A percentile compares a stretch with the other conserved stretches of the same genome.
Evolutionary conservation across 2,113 vertebrate species (phyloP).

Genomic region (Nothoprocta perdicaria): DNA sequence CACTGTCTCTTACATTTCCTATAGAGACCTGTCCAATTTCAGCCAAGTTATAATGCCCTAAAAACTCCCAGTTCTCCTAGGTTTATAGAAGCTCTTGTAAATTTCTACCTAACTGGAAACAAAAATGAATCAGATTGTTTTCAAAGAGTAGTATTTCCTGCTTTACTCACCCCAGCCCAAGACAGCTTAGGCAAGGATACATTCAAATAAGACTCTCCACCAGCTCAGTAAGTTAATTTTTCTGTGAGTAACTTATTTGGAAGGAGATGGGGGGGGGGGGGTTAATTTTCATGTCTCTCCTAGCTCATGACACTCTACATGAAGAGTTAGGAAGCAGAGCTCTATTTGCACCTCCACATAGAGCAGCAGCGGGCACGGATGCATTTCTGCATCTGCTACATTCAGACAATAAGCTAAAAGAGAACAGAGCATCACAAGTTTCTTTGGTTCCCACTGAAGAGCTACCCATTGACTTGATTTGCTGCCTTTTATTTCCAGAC

Average conservation of each 20-base stretch:
- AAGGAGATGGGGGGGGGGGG: neutral
- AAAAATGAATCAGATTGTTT: neutral
- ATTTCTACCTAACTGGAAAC: neutral
- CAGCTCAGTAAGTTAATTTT: neutral
- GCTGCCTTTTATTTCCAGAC: slow-evolving; percentile 39
- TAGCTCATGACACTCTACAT: neutral
- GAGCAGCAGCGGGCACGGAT: neutral
- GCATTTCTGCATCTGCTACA: neutral
- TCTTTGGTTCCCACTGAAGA: neutral
- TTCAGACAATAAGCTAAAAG: neutral
- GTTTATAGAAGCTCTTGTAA: neutral
- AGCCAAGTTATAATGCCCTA: neutral
- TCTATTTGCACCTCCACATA: neutral
- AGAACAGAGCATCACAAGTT: neutral
- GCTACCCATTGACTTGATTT: slow-evolving; percentile 38
- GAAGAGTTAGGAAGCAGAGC: neutral
- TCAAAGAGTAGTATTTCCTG: neutral
- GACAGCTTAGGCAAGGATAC: neutral
- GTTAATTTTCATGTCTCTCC: neutral
- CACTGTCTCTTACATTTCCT: neutral
- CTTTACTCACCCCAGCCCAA: neutral
- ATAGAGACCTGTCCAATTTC: neutral
- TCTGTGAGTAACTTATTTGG: neutral
- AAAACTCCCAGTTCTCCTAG: neutral
- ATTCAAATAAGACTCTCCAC: neutral